These are phyloP conservation scores for Grus americana DNA, from an alignment of 2,113 vertebrate genomes.

Conservation along the genomic window DNA sequence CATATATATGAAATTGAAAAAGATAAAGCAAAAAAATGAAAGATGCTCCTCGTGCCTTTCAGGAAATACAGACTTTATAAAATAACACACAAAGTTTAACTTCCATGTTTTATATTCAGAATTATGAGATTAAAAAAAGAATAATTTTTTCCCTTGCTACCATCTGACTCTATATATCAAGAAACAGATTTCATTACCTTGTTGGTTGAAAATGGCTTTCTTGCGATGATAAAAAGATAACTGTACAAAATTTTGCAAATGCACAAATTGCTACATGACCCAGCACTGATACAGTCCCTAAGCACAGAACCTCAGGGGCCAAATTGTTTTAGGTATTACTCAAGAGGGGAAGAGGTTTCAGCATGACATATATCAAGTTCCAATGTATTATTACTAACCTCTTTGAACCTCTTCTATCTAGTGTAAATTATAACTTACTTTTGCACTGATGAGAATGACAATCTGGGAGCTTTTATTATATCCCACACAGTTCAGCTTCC, in stretches of 20 bases:
- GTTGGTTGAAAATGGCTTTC: neutral
- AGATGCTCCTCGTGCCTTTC: neutral
- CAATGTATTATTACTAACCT: neutral
- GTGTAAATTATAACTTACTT: slow-evolving; percentile 5
- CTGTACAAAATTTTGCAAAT: neutral
- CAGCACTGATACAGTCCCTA: neutral
- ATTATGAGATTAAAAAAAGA: neutral
- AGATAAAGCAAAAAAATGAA: neutral
- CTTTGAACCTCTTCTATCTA: neutral
- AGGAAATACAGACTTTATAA: neutral
- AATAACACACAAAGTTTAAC: neutral
- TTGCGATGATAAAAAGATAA: neutral
- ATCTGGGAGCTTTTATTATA: neutral
- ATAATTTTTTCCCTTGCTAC: neutral
- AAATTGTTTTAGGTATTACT: neutral
- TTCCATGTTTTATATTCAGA: neutral
- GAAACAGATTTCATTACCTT: neutral
- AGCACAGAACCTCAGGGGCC: neutral
- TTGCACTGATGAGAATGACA: neutral
- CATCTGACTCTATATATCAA: neutral
- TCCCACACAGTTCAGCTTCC: neutral
- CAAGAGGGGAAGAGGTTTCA: neutral
- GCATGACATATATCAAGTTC: neutral
- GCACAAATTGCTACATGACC: neutral
- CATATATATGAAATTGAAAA: neutral